These are phyloP conservation scores for Hippocampus mohnikei DNA, from an alignment of 2,113 vertebrate genomes.

Conservation along the genomic window DNA sequence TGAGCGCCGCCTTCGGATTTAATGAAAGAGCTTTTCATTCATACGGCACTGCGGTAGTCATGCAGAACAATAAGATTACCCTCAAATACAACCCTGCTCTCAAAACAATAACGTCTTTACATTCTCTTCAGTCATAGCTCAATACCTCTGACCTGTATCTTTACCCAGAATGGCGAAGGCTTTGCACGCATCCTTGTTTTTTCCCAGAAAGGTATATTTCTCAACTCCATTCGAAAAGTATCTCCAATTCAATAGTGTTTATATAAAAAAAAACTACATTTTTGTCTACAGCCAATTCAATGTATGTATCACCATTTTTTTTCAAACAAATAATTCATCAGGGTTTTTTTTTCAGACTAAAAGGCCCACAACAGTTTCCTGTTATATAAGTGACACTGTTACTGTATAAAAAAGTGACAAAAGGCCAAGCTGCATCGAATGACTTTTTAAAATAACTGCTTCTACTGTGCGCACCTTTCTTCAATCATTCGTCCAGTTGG, in stretches of 20 bases:
- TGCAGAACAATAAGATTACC: constrained; percentile 54
- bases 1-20: constrained; percentile 28
- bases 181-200: neutral
- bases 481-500: too few relatives aligned
- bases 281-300: too few relatives aligned
- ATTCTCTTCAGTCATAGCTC: constrained; percentile 22
- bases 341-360: too few relatives aligned
- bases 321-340: too few relatives aligned
- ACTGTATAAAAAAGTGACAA: too few relatives aligned
- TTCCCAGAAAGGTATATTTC: neutral
- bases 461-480: too few relatives aligned
- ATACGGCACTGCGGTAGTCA: constrained; percentile 40
- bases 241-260: neutral
- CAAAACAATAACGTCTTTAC: constrained; percentile 39
- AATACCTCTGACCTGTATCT: constrained; percentile 12
- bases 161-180: neutral
- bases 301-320: too few relatives aligned
- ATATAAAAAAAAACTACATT: too few relatives aligned
- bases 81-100: constrained; percentile 6
- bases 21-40: constrained; percentile 44
- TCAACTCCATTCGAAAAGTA: neutral
- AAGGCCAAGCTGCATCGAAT: too few relatives aligned
- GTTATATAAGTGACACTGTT: too few relatives aligned
- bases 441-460: too few relatives aligned
- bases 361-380: too few relatives aligned